Evolutionary conservation across 92 coral and sea anemone genomes (phyloP).

Genomic region (Epizoanthus scotinus): DNA sequence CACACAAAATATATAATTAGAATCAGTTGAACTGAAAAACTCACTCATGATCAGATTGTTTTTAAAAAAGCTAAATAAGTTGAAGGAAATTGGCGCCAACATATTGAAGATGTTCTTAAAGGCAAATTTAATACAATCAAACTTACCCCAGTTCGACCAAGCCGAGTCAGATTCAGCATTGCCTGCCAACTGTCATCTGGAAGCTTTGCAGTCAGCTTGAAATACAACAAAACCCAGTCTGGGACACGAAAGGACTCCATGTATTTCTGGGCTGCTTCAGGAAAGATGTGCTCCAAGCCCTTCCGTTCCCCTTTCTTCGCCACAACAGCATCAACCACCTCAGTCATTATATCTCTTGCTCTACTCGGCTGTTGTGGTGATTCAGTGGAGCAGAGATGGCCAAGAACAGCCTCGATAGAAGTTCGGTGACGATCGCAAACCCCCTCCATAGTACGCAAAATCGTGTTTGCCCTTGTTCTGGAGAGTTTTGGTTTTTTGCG

Average conservation of each 20-base stretch:
- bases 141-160: background rate
- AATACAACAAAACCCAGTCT: slow-evolving; percentile 15
- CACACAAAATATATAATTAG: too few species aligned
- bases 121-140: too few species aligned
- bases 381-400: slow-evolving; percentile 6
- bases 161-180: slow-evolving; percentile 3
- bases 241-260: slow-evolving; percentile 1
- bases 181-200: slow-evolving; percentile 10
- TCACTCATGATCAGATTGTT: too few species aligned
- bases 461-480: background rate
- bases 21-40: too few species aligned
- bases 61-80: too few species aligned
- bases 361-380: background rate
- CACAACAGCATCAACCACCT: background rate
- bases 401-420: background rate
- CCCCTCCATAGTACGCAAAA: background rate
- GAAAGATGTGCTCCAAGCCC: slow-evolving; percentile 1
- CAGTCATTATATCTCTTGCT: slow-evolving; percentile 1
- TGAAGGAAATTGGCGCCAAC: too few species aligned
- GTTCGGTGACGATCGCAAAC: slow-evolving; percentile 13
- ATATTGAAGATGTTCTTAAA: too few species aligned
- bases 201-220: background rate
- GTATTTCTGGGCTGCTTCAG: background rate
- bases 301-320: background rate
- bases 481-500: too few species aligned